Conservation (phyloP, 2,113 vertebrate species). For the Cygnus buccinator region DNA sequence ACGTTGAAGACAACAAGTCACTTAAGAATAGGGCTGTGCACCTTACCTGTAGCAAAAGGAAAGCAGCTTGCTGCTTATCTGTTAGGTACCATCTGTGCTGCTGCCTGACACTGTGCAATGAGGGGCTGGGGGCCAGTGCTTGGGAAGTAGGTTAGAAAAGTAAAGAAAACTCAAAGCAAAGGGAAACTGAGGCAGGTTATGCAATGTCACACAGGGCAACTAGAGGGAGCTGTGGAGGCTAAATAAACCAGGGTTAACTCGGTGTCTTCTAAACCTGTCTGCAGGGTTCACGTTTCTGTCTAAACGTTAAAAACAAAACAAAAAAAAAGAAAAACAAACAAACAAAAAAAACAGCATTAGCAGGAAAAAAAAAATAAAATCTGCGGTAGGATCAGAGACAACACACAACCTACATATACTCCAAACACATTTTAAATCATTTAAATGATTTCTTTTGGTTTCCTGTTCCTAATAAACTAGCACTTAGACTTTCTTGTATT, state of each 20-base stretch:
- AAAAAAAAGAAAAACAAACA: too few relatives aligned
- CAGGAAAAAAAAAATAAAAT: too few relatives aligned
- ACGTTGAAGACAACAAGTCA: background rate
- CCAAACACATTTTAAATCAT: background rate
- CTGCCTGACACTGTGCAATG: rapidly evolving
- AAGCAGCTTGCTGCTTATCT: background rate
- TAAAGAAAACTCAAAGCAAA: background rate
- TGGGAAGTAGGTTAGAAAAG: background rate
- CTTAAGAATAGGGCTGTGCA: background rate
- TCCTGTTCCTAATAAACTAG: background rate
- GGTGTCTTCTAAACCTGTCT: rapidly evolving
- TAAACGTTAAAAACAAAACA: background rate
- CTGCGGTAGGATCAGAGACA: background rate
- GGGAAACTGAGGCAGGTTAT: background rate
- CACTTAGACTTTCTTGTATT: background rate
- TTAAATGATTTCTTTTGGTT: background rate
- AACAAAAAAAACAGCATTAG: background rate
- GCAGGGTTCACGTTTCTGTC: background rate
- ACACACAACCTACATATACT: rapidly evolving
- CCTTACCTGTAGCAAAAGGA: background rate
- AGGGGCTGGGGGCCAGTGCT: background rate
- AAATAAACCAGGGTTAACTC: rapidly evolving
- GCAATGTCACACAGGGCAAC: background rate
- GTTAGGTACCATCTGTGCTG: background rate
- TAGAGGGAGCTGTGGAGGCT: constrained; percentile 43